Conservation (phyloP, 2,113 vertebrate genomes). For the Clarias macrocephalus region DNA sequence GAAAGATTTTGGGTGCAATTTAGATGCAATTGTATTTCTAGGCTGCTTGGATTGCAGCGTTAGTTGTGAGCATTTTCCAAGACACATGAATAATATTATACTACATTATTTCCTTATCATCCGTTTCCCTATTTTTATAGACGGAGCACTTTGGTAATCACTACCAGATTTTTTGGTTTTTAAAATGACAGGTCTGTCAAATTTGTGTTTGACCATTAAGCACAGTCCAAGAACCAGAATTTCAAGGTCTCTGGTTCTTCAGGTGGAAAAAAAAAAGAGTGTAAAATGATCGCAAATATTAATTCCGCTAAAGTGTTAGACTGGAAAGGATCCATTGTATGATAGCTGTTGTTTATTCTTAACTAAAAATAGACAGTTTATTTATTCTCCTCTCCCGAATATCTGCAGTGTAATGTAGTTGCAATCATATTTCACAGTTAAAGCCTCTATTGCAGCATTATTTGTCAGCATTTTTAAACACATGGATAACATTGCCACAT, state of each 20-base stretch:
- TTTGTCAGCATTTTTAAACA: neutral
- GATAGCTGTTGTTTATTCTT: neutral
- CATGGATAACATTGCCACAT: neutral
- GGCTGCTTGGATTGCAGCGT: neutral
- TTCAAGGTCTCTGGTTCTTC: neutral
- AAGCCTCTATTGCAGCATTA: conserved; percentile 15
- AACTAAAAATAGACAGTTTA: neutral
- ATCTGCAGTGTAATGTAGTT: conserved; percentile 5
- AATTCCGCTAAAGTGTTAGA: neutral
- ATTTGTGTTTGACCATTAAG: neutral
- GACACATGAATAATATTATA: neutral
- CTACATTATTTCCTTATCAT: neutral
- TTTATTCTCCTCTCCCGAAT: neutral
- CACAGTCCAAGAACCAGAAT: neutral
- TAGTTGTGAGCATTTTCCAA: neutral
- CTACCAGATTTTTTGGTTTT: neutral
- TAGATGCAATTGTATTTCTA: conserved; percentile 3
- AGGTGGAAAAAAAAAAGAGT: neutral
- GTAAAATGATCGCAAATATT: neutral
- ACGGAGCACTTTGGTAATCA: neutral
- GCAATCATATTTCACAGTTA: conserved; percentile 9
- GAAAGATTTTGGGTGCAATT: conserved; percentile 17
- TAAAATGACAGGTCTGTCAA: neutral
- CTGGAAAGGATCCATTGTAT: neutral
- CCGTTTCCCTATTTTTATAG: neutral